Evolutionary conservation across 2,113 vertebrate genomes (phyloP), one percentile per base, ranked within the genome.

Genomic region (Sinocyclocheilus grahami): DNA sequence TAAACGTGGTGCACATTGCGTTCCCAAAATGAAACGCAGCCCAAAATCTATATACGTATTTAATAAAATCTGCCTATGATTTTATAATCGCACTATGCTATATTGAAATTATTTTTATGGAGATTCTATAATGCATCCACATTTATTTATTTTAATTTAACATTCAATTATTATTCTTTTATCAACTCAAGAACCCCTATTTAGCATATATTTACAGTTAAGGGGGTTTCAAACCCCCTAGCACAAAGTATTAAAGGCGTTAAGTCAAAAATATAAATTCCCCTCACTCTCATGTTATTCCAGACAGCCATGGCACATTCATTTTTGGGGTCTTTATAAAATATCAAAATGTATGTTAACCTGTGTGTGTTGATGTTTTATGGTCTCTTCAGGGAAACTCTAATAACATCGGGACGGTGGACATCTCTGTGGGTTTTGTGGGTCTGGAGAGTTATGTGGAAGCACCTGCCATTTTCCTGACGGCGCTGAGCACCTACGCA

Each of bases 391-490:
- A 99, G 98, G 98, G 98, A 1, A 99, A 99, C 92, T 99, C 97
- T 86, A 99, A 99, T 91, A 96, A 96, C 91, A 97, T 99, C 14
- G 95, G 95, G 89, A 97, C 96, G 0, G 94, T 99, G 46, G 98
- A 99, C 91, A 90, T 99, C 89, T 97, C 98, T 0, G 97, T 97
- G 0, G 97, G 98, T 79, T 99, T 98, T 46, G 95, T 99, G 85
- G 98, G 98, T 27, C 92, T 99, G 76, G 96, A 97, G 69, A 94
- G 94, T 87, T 99, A 98, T 20, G 76, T 97, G 22, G 96, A 97
- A 87, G 91, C 95, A 39, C 97, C 97, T 30, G 97, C 98, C n/a
- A 69, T 96, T 67, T 91, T 99, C 84, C 92, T 99, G 72, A 99
- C 97, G 0, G 94, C 93, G 0, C 96, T 98, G 80, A 95, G 94